Percentiles rank a stretch among this genome's conserved stretches.
These are phyloP conservation scores for Myotis yumanensis DNA, from an alignment of 2,113 vertebrate genomes.

Conservation along the genomic window DNA sequence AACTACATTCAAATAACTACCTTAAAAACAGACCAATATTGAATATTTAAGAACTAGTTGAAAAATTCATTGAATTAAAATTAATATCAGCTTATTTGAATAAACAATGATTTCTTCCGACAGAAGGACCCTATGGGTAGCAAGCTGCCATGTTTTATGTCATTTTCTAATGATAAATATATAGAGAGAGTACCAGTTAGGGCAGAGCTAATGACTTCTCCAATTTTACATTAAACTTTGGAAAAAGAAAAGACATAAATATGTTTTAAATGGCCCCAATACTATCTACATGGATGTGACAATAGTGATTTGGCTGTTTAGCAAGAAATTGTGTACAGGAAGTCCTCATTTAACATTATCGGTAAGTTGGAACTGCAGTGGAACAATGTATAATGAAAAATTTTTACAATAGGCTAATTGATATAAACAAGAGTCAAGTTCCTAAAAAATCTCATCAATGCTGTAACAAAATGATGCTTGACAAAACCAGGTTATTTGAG, in stretches of 20 bases:
- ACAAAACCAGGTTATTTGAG: not conserved
- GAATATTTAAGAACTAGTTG: conserved; percentile 49
- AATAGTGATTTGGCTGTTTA: not conserved
- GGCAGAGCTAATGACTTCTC: conserved; percentile 32
- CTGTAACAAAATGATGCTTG: not conserved
- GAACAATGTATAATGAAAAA: not conserved
- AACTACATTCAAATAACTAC: conserved; percentile 35
- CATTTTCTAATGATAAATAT: conserved; percentile 19
- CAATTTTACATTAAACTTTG: conserved; percentile 58
- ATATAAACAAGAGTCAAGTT: not conserved
- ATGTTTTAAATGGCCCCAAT: conserved; percentile 49
- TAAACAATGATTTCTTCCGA: conserved; percentile 16
- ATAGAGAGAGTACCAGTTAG: conserved; percentile 7
- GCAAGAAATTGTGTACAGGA: not conserved
- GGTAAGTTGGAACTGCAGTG: not conserved
- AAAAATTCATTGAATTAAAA: conserved; percentile 57
- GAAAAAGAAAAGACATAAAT: not conserved
- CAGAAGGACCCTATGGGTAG: not conserved
- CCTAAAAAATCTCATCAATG: not conserved
- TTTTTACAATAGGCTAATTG: not conserved
- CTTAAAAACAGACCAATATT: not conserved
- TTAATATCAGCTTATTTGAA: conserved; percentile 55
- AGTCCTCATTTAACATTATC: not conserved
- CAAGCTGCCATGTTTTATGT: not conserved
- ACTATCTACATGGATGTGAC: not conserved